Base-by-base conservation (phyloP, 2,888 invertebrate genomes). In the Hybos culiciformis region DNA sequence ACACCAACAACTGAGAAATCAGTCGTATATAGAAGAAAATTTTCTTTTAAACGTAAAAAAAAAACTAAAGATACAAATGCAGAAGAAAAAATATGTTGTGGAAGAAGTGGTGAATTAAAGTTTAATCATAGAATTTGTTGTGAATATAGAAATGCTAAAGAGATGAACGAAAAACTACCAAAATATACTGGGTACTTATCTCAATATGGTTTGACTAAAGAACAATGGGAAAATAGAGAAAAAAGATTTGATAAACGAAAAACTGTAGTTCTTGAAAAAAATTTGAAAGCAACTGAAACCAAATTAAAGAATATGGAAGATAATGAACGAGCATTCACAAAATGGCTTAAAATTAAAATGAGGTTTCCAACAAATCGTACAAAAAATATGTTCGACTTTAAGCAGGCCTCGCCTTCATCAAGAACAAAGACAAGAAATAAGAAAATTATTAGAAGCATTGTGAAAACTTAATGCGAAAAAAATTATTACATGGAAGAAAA, bases 311-410 rank as follows among this genome's bases (percentile, higher is more conserved):
- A 67, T 55, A 61, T 70, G 55, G 57, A 69, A 42, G 68, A 71
- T 47, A 73, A 73, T 54, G 73, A 73, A 53, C 59, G 65, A 32
- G 70, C 71, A 34, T 73, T 73, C 44, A 67, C 67, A 37, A 70
- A 68, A 24, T 73, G 73, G 73, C 56, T 73, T 38, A 67, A 67
- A 48, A 63, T 62, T 44, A 66, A 66, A 53, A 63, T 66, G 62
- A 59, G 62, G 5, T 62, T 58, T 48, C 63, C 65, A 20, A 61
- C 61, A 15, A 66, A 65, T 45, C 61, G 62, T 46, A 63, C 63
- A 0, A 59, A 59, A 33, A 66, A 66, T 46, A 66, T 66, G 66
- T 66, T 64, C 37, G 66, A 66, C 50, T 43, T 44, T 37, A 37
- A 37, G 26, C 37, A 17, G 17, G 37, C 19, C n/a, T n/a, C n/a